phyloP scores from a whole-genome alignment of 1,140 invertebrate species.

The Drosophila ambigua region DNA sequence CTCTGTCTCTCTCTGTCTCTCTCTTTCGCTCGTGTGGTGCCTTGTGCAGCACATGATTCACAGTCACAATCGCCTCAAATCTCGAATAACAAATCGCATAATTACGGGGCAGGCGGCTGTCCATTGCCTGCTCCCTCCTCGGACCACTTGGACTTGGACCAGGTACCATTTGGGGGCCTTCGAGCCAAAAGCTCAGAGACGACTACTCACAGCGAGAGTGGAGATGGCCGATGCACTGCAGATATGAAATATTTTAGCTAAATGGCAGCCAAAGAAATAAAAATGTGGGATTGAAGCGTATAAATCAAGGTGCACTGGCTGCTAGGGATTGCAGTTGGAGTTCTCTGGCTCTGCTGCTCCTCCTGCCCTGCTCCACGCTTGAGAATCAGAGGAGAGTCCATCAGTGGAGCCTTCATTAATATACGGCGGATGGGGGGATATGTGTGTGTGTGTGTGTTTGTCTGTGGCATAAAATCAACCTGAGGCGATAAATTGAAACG shows the following conservation, averaged over 20 bases:
- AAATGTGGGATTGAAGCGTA: slow-evolving; percentile 83
- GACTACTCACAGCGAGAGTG: slow-evolving; percentile 14
- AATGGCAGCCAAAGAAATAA: slow-evolving; percentile 80
- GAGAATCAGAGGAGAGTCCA: slow-evolving; percentile 5
- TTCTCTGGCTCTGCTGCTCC: slow-evolving; percentile 1
- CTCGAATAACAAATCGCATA: slow-evolving; percentile 84
- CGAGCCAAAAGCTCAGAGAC: slow-evolving; percentile 46
- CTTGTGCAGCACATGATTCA: slow-evolving; percentile 65
- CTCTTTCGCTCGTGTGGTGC: not conserved
- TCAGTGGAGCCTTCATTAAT: slow-evolving; percentile 56
- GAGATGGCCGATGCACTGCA: slow-evolving; percentile 61
- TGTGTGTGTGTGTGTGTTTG: slow-evolving; percentile 23
- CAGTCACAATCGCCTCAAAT: slow-evolving; percentile 84
- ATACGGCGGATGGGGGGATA: slow-evolving; percentile 27
- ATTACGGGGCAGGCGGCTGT: slow-evolving; percentile 81
- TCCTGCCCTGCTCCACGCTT: slow-evolving; percentile 14
- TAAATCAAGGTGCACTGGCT: slow-evolving; percentile 69
- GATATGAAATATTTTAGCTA: slow-evolving; percentile 83
- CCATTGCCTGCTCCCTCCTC: slow-evolving; percentile 46
- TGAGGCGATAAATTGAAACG: slow-evolving; percentile 77
- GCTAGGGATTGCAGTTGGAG: not conserved
- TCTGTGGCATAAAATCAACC: slow-evolving; percentile 73
- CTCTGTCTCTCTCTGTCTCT: not conserved
- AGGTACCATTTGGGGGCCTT: slow-evolving; percentile 17
- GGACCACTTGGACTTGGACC: not conserved